A percentile compares a stretch with the other conserved stretches of the same genome.
phyloP scores from a whole-genome alignment of 1,140 invertebrate genomes.

The Ips typographus region DNA sequence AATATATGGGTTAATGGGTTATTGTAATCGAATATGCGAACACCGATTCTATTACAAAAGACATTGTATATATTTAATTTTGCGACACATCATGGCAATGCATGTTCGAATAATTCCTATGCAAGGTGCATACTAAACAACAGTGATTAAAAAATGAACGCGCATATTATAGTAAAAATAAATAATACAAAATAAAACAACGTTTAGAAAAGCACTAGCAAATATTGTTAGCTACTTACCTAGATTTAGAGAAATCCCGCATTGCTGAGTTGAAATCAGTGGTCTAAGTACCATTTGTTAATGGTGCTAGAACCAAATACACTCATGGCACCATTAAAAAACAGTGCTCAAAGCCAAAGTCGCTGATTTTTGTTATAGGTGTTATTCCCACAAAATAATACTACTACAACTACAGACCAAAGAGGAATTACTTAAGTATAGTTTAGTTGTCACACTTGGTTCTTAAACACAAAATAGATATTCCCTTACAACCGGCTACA shows the following conservation, averaged over 20 bases:
- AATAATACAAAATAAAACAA: too few relatives aligned
- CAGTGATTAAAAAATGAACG: too few relatives aligned
- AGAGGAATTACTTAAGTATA: slow-evolving; percentile 39
- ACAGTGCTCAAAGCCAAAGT: slow-evolving; percentile 47
- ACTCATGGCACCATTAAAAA: slow-evolving; percentile 51
- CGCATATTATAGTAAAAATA: too few relatives aligned
- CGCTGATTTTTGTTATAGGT: background rate
- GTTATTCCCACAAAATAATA: slow-evolving; percentile 22
- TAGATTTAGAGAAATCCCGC: too few relatives aligned
- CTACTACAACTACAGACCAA: slow-evolving; percentile 18
- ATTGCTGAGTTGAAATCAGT: background rate
- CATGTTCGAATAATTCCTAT: slow-evolving; percentile 18
- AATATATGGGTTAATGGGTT: slow-evolving; percentile 18
- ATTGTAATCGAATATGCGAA: slow-evolving; percentile 13
- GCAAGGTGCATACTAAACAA: slow-evolving; percentile 11
- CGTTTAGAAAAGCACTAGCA: too few relatives aligned
- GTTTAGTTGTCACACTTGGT: slow-evolving; percentile 39
- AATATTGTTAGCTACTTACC: too few relatives aligned
- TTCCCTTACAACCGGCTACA: slow-evolving; percentile 40
- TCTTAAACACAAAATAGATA: slow-evolving; percentile 43
- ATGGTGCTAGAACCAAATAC: slow-evolving; percentile 46
- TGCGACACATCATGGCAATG: slow-evolving; percentile 9
- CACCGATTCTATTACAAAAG: slow-evolving; percentile 17
- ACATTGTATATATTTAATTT: slow-evolving; percentile 15
- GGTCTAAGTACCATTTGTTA: slow-evolving; percentile 50